Evolutionary conservation across 2,888 invertebrate genomes (phyloP).

Genomic region (Anoncus sp.): DNA sequence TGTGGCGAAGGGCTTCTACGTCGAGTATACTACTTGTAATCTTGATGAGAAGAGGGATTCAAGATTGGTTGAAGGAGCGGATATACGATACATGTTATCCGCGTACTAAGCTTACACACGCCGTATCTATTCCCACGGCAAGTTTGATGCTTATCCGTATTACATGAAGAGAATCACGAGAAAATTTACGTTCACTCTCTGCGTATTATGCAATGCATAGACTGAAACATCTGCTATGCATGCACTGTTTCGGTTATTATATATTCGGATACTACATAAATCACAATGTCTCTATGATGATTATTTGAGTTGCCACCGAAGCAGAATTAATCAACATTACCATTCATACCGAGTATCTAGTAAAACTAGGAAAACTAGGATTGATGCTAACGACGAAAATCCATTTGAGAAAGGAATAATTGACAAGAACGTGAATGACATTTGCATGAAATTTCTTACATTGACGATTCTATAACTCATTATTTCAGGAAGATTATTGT

Average conservation of each 20-base stretch:
- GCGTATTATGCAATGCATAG: slow-evolving; percentile 23
- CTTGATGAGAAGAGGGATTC: slow-evolving; percentile 42
- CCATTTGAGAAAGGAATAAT: not conserved
- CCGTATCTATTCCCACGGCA: slow-evolving; percentile 1
- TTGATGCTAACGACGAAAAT: not conserved
- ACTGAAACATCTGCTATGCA: not conserved
- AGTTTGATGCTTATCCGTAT: slow-evolving; percentile 19
- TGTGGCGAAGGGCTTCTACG: not conserved
- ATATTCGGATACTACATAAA: not conserved
- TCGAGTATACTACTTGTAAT: slow-evolving; percentile 3
- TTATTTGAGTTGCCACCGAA: not conserved
- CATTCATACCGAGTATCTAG: not conserved
- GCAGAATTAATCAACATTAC: not conserved
- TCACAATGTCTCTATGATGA: not conserved
- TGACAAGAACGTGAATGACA: not conserved
- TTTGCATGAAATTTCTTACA: too few species aligned
- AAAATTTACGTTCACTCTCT: slow-evolving; percentile 29
- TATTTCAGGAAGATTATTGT: not conserved
- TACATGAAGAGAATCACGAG: slow-evolving; percentile 31
- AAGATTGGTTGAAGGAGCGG: slow-evolving; percentile 18
- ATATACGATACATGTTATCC: slow-evolving; percentile 28
- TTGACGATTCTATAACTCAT: not conserved
- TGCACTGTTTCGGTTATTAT: slow-evolving; percentile 12
- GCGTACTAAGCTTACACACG: slow-evolving; percentile 2
- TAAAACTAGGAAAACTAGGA: not conserved